Evolutionary conservation across 2,113 vertebrate genomes (phyloP).

Genomic region (Noturus placidus): DNA sequence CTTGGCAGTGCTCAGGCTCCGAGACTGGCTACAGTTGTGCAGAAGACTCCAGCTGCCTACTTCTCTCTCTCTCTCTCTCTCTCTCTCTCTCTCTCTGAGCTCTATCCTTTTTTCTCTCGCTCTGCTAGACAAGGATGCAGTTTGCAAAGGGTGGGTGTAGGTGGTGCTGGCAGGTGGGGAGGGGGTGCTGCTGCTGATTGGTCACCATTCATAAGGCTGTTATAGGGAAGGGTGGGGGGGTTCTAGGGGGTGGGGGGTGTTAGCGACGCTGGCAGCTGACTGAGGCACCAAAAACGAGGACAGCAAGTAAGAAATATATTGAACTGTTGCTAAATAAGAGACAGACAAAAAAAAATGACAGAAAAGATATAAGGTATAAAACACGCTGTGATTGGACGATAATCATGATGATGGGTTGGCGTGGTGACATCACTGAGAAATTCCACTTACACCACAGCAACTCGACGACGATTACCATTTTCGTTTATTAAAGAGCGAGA

Average conservation of each 20-base stretch:
- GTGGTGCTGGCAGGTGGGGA: neutral
- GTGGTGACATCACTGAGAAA: neutral
- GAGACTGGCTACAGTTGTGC: constrained; percentile 63
- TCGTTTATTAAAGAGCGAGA: neutral
- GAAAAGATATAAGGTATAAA: neutral
- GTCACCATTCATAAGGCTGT: constrained; percentile 57
- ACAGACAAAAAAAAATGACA: neutral
- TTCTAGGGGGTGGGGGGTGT: neutral
- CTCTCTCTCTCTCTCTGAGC: constrained; percentile 26
- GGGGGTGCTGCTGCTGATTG: constrained; percentile 50
- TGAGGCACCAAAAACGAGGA: constrained; percentile 41
- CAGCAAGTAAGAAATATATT: constrained; percentile 24
- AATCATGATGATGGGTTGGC: neutral
- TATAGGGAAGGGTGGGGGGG: constrained; percentile 20
- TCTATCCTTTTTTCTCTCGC: constrained; percentile 49
- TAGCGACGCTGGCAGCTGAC: constrained; percentile 42
- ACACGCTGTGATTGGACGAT: neutral
- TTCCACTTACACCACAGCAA: neutral
- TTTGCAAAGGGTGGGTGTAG: constrained; percentile 43
- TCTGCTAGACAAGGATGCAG: constrained; percentile 57
- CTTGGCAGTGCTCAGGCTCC: constrained; percentile 55
- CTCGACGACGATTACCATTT: neutral
- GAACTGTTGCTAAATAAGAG: neutral
- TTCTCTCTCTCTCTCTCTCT: constrained; percentile 35
- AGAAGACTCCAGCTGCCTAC: constrained; percentile 57